phyloP scores from a whole-genome alignment of 23 tunicate species.

The Styela clava region DNA sequence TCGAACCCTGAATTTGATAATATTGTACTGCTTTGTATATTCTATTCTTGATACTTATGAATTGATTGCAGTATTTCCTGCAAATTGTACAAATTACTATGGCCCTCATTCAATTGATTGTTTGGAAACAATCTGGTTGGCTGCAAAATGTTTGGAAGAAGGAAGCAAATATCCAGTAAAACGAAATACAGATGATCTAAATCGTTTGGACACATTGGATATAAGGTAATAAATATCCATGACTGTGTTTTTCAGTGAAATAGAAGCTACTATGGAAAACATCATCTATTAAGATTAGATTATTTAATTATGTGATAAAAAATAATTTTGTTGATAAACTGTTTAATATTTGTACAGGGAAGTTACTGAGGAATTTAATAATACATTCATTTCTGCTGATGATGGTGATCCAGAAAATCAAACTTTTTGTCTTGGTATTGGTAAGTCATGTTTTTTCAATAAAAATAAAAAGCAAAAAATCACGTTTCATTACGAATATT shows the following conservation, averaged over 20 bases:
- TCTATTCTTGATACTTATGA: no score
- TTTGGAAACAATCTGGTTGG: conserved; percentile 12
- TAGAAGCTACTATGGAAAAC: no score
- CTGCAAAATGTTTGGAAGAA: conserved; percentile 10
- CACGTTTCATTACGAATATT: no score
- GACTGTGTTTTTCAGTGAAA: no score
- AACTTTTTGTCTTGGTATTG: not conserved
- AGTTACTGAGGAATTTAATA: not conserved
- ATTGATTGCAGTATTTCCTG: not conserved
- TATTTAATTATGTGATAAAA: not conserved
- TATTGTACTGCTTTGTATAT: no score
- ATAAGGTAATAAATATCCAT: conserved; percentile 1
- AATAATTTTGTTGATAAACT: no score
- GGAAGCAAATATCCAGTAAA: conserved; percentile 18
- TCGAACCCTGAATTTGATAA: no score
- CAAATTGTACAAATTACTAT: conserved; percentile 12
- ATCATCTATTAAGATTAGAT: no score
- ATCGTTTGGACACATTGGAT: not conserved
- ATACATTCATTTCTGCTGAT: not conserved
- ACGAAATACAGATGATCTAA: not conserved
- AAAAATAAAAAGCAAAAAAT: no score
- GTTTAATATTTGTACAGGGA: not conserved
- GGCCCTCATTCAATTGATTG: conserved; percentile 22
- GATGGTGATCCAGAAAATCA: not conserved
- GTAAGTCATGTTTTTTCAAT: not conserved